A percentile compares a stretch with the other conserved stretches of the same genome.
phyloP scores from a whole-genome alignment of 2,888 invertebrate genomes.

The Dusona sp. region DNA sequence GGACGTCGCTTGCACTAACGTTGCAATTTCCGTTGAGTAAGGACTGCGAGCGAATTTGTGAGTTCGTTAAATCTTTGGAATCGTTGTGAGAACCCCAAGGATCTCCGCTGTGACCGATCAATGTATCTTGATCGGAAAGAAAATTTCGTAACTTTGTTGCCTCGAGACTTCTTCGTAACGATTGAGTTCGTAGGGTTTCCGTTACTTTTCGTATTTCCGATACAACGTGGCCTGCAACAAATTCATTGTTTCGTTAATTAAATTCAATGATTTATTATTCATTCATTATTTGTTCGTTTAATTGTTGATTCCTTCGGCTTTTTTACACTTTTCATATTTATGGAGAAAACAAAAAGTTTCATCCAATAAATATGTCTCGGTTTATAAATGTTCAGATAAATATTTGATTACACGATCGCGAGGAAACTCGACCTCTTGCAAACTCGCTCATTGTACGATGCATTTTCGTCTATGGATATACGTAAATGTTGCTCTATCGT shows the following conservation, averaged over 20 bases:
- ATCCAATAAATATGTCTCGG: neutral
- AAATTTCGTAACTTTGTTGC: constrained; percentile 5
- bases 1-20: constrained; percentile 9
- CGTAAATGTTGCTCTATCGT: neutral
- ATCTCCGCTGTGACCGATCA: constrained; percentile 76
- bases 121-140: constrained; percentile 68
- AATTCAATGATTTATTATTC: neutral
- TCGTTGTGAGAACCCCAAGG: constrained; percentile 72
- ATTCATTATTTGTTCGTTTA: too few species aligned
- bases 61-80: constrained; percentile 38
- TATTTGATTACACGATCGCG: neutral
- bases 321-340: neutral
- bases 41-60: constrained; percentile 1
- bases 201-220: constrained; percentile 37
- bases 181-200: constrained; percentile 30
- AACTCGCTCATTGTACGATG: constrained; percentile 8
- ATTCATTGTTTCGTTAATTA: neutral
- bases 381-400: neutral
- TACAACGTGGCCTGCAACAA: constrained; percentile 43
- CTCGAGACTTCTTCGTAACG: constrained; percentile 27
- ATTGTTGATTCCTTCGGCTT: neutral
- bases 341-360: neutral
- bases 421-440: constrained; percentile 10
- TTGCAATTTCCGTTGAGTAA: neutral
- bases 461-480: neutral